Evolutionary conservation across 37 sponge, comb jelly and placozoan genomes (phyloP), one percentile per base, ranked within the genome.

Genomic region (Eunapius fragilis): DNA sequence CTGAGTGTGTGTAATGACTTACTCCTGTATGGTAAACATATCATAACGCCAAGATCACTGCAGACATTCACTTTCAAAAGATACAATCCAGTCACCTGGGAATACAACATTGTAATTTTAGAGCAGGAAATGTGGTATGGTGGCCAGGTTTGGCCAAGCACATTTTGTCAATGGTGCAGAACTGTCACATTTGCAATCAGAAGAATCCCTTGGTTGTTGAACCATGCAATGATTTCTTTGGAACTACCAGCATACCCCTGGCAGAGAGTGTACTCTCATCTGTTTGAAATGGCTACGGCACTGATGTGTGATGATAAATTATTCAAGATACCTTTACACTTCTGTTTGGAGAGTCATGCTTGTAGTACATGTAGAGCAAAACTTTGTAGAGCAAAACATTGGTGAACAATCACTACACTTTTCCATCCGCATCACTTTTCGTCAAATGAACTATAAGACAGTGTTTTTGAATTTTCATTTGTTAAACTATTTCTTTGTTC

Each of bases 71-170:
- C 82, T 31, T 31, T 81, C 28, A 68, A 24, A 81, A 81, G 82
- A 81, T 81, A 23, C 82, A 81, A 68, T 25, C 25, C 14, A 71
- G 82, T 69, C 82, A 81, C 35, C 82, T 31, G 68, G 82, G 69
- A 23, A 81, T 81, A 28, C 70, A 67, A 70, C 67, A 10, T 27
- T 79, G 70, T 32, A 34, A 28, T 67, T 19, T 27, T 23, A 23
- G 82, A 23, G 68, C 37, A 26, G 25, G 26, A 67, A 31, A 23
- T 23, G 68, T 71, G 31, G 70, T 81, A 30, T 83, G 83, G 83
- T 83, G 82, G 82, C 82, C 80, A 58, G 82, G 50, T 28, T 58
- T 81, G 67, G 25, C 82, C 26, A 27, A 31, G 68, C 70, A 81
- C 6, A 67, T 81, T 22, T 34, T 68, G 31, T 27, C 48, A 27